phyloP scores from a whole-genome alignment of 2,113 vertebrate species.

The Sapayoa aenigma region DNA sequence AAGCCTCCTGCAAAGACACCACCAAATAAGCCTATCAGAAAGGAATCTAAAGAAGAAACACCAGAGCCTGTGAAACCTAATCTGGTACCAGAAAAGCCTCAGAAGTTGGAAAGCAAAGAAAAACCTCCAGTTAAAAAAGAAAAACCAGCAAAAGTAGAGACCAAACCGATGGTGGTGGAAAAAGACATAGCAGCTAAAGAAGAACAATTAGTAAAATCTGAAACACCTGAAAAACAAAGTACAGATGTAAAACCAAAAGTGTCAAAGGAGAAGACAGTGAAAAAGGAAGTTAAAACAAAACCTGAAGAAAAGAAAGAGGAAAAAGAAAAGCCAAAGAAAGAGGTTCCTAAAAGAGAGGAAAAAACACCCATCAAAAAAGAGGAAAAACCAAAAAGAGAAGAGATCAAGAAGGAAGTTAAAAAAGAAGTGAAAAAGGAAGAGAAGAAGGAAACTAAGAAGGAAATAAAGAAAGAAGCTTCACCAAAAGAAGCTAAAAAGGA shows the following conservation, averaged over 20 bases:
- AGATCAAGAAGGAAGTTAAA: slow-evolving; percentile 80
- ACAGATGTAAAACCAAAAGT: slow-evolving; percentile 84
- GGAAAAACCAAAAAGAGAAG: slow-evolving; percentile 82
- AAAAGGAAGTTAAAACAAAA: slow-evolving; percentile 84
- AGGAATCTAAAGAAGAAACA: slow-evolving; percentile 88
- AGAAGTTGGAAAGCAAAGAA: slow-evolving; percentile 89
- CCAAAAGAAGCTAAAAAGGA: slow-evolving; percentile 85
- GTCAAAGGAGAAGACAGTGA: slow-evolving; percentile 80
- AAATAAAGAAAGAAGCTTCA: slow-evolving; percentile 80
- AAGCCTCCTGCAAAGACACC: slow-evolving; percentile 83
- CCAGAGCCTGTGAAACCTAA: slow-evolving; percentile 78
- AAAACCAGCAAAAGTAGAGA: slow-evolving; percentile 71
- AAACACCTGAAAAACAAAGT: slow-evolving; percentile 83
- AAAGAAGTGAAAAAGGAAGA: slow-evolving; percentile 85
- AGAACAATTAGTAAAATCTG: slow-evolving; percentile 77
- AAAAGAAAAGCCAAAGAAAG: slow-evolving; percentile 84
- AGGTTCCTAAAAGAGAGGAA: slow-evolving; percentile 74
- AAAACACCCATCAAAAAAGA: slow-evolving; percentile 75
- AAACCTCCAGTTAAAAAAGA: slow-evolving; percentile 84
- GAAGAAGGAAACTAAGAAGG: slow-evolving; percentile 77
- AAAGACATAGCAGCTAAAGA: slow-evolving; percentile 79
- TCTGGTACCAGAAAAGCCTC: slow-evolving; percentile 75
- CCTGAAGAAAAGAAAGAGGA: slow-evolving; percentile 87
- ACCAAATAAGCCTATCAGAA: slow-evolving; percentile 80
- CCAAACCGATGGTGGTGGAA: slow-evolving; percentile 72